A percentile compares a stretch with the other conserved stretches of the same genome.
Conservation (phyloP, 2,113 vertebrate genomes). For the Cygnus buccinator region DNA sequence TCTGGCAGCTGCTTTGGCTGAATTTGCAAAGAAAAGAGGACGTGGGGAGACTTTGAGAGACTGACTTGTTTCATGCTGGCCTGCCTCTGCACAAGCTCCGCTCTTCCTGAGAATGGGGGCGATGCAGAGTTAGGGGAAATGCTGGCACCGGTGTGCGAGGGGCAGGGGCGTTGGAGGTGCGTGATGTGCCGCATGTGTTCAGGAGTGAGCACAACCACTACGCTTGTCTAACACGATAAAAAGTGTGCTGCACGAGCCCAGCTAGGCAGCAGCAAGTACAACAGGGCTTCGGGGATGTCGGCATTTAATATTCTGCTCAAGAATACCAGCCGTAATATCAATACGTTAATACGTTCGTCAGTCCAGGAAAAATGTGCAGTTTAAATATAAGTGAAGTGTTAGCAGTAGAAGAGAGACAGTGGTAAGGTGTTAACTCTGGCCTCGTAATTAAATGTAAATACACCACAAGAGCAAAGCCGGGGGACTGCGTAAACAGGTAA, state of each 20-base stretch:
- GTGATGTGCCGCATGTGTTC: rapidly evolving
- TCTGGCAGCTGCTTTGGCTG: not conserved
- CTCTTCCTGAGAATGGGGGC: not conserved
- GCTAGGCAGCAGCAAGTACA: no score
- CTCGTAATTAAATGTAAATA: not conserved
- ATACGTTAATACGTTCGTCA: not conserved
- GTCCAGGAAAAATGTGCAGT: not conserved
- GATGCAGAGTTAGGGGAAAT: not conserved
- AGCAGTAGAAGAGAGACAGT: not conserved
- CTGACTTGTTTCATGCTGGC: not conserved
- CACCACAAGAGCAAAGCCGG: not conserved
- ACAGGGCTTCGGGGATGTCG: not conserved
- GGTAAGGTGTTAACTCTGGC: not conserved
- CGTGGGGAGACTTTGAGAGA: not conserved
- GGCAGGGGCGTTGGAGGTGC: not conserved
- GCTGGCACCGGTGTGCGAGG: not conserved
- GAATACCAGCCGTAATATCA: not conserved
- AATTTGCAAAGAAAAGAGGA: not conserved
- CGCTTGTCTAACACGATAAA: rapidly evolving
- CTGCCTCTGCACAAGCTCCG: not conserved
- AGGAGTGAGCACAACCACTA: rapidly evolving
- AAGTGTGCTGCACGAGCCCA: not conserved
- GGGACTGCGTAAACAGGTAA: not conserved
- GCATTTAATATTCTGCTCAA: not conserved
- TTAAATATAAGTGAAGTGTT: not conserved